Evolutionary conservation across 2,113 vertebrate genomes (phyloP).

Genomic region (Stercorarius parasiticus): DNA sequence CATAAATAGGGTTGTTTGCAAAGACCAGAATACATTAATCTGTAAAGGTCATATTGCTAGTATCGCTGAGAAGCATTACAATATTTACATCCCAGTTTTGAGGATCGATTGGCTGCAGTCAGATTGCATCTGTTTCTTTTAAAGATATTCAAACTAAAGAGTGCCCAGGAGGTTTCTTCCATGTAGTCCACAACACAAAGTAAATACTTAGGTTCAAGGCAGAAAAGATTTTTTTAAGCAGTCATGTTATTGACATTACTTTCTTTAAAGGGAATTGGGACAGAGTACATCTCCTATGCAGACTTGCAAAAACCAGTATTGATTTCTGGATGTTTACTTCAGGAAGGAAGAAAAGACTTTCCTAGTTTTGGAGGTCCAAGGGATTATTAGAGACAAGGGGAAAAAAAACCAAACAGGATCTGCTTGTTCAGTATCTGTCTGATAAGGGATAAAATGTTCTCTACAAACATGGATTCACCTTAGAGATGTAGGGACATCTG

Average conservation of each 20-base stretch:
- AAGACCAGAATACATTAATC: background rate
- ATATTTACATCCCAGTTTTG: background rate
- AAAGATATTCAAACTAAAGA: background rate
- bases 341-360: background rate
- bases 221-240: background rate
- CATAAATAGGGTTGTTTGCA: constrained; percentile 32
- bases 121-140: background rate
- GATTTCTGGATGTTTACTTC: background rate
- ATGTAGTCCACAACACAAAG: background rate
- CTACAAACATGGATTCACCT: background rate
- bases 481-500: background rate
- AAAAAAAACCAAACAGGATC: background rate
- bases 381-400: background rate
- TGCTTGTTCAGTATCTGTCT: background rate
- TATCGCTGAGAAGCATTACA: background rate
- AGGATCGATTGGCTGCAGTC: background rate
- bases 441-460: background rate
- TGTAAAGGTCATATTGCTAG: background rate
- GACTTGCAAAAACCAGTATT: background rate
- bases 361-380: background rate
- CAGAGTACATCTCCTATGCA: background rate
- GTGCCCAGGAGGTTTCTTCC: background rate
- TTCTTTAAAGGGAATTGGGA: background rate
- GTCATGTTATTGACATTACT: background rate
- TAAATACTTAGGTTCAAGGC: background rate